Base-by-base conservation (phyloP, 23 tunicate species). In the Ascidia mentula region DNA sequence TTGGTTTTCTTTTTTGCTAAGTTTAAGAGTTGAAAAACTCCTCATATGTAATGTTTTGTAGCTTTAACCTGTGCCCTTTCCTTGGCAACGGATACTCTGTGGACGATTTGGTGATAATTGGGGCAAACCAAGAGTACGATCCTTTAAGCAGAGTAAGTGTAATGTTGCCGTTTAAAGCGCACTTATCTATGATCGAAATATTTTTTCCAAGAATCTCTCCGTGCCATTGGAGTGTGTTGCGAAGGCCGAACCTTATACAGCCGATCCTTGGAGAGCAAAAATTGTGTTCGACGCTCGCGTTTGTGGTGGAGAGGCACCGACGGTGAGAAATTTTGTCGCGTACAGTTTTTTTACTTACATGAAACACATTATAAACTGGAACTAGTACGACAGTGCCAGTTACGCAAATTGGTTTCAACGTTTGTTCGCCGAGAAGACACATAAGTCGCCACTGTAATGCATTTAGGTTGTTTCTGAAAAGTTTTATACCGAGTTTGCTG, bases 11-110 rank as follows among this genome's bases (percentile, higher is more conserved):
- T n/a, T n/a, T n/a, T n/a, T n/a, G n/a, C n/a, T n/a, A n/a, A n/a
- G n/a, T n/a, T n/a, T n/a, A n/a, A n/a, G n/a, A n/a, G n/a, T n/a
- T n/a, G n/a, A n/a, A n/a, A n/a, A n/a, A n/a, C n/a, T n/a, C n/a
- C n/a, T n/a, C n/a, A n/a, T n/a, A n/a, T n/a, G n/a, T n/a, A n/a
- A n/a, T n/a, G n/a, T 53, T 26, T 9, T 53, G 65, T 28, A 53
- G 65, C 24, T 53, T 53, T 53, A 53, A 53, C 65, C 13, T 53
- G 65, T 53, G 65, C 24, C 65, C 65, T 6, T 53, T 53, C 65
- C 22, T 53, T 53, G 65, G 28, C 13, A 26, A 28, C 24, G 65
- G 65, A 53, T 53, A 53, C 24, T 20, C 22, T 28, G 13, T 53
- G 28, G 65, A 53, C 13, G 65, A 53, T 53, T 53, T 53, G 13